Evolutionary conservation across 1,140 invertebrate genomes (phyloP), one percentile per base, ranked within the genome.

Genomic region (Saccostrea glomerata): DNA sequence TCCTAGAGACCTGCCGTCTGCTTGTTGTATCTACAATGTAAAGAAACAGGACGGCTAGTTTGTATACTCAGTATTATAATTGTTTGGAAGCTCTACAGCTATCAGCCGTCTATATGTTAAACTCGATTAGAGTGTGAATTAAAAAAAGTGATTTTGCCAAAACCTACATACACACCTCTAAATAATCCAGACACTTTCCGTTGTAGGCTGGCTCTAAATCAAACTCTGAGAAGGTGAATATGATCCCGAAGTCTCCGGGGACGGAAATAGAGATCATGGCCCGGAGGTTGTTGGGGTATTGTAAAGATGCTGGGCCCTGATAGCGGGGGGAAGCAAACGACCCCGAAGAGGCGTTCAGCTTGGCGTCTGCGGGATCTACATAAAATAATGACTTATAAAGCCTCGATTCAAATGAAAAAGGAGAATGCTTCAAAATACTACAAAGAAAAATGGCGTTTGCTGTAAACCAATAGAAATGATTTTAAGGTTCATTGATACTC

Each of bases 141-240:
- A 7, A 7, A 47, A 47, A 47, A 47, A 47, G 47, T 9, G 5
- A 47, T 47, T 47, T 47, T 47, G 47, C 9, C 47, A 47, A 47
- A 47, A 47, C 47, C 47, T 47, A 47, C 47, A 47, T 47, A 47
- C 47, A 47, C 47, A 85, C 84, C 84, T 85, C 84, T 17, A 85
- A 56, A 30, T 60, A 85, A 85, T 85, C 84, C n/a, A 85, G 25
- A 63, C 84, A 85, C 55, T 85, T 85, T 25, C n/a, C 58, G 30
- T 36, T 40, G 30, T 58, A 30, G 3, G 23, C 17, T 30, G 30
- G n/a, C 55, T 85, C 55, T 17, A 85, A 25, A 12, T 60, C 58
- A 63, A 85, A 85, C 30, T 85, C 84, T 11, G 84, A 25, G 30
- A 85, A 85, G n/a, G 25, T 63, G 11, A 85, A 56, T 23, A 85